Evolutionary conservation across 2,113 vertebrate species (phyloP), one percentile per base, ranked within the genome.

Genomic region (Herpetotheres cachinnans): DNA sequence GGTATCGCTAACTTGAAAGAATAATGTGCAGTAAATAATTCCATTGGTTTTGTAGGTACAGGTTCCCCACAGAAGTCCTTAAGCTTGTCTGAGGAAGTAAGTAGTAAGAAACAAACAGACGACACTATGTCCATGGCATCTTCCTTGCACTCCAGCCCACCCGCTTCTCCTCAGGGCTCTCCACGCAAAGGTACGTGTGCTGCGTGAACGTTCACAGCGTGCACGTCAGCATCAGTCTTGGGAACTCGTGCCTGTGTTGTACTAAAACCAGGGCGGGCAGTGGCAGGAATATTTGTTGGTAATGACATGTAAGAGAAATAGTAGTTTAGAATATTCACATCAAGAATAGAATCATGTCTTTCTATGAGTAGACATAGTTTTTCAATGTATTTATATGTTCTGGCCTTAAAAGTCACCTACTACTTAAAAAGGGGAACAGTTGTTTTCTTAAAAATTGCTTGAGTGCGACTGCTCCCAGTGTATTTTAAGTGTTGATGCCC

Each of bases 61-160:
- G 97, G 96, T 86, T 99, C 99, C 73, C 99, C 99, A 36, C 99
- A 99, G 97, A 99, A 99, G 96, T 96, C 98, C 49, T 86, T 98
- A n/a, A 98, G 95, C 85, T 95, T 98, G 32, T 96, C 98, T 25
- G 99, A 99, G 70, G 99, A 99, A 85, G 96, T 98, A 76, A 98
- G 86, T 89, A 76, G 93, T 91, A 99, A 99, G 98, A 99, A 98
- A 67, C 98, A 98, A 29, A 92, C 98, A 62, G 99, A 99, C 44
- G 99, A 99, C 95, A 97, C 98, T 2, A 55, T 99, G 88, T 99
- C 99, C 85, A 97, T 98, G 93, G 95, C 98, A 34, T 99, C 99
- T 5, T 99, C 99, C 66, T 96, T 99, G 69, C 99, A 99, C 96
- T 99, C 99, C 90, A 99, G 99, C 95, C 99, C 99, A 30, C 98